Evolutionary conservation across 2,797 vertebrate genomes (phyloP).

Genomic region (Falco cherrug): DNA sequence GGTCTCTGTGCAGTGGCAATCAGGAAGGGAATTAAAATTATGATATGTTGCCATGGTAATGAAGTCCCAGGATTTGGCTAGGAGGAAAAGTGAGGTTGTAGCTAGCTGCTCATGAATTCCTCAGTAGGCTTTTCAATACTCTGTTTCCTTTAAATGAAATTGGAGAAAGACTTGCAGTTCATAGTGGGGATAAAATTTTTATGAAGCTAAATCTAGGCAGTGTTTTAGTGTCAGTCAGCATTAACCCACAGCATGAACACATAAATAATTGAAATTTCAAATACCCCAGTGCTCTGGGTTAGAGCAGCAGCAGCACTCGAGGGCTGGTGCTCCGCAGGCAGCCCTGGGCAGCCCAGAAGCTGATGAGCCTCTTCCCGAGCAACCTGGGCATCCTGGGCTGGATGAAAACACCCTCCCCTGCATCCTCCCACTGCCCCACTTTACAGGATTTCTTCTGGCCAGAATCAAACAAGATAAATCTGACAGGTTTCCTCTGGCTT

Average conservation of each 20-base stretch:
- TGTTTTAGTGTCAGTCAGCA: slow-evolving; percentile 79
- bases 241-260: slow-evolving; percentile 76
- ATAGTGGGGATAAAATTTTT: slow-evolving; percentile 73
- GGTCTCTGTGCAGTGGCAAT: slow-evolving; percentile 28
- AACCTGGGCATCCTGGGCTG: not conserved
- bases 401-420: not conserved
- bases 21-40: slow-evolving; percentile 67
- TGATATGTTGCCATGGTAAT: slow-evolving; percentile 69
- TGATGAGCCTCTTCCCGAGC: not conserved
- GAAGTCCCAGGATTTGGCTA: slow-evolving; percentile 65
- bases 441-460: not conserved
- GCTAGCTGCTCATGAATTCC: slow-evolving; percentile 65
- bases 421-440: not conserved
- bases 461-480: not conserved
- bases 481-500: not conserved
- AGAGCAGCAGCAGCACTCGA: not conserved
- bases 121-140: slow-evolving; percentile 59
- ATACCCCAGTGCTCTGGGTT: slow-evolving; percentile 32
- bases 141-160: slow-evolving; percentile 69
- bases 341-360: not conserved
- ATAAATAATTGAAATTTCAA: slow-evolving; percentile 77
- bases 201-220: slow-evolving; percentile 78
- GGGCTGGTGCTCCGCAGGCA: not conserved
- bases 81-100: slow-evolving; percentile 60
- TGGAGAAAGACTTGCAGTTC: slow-evolving; percentile 70